Evolutionary conservation across 2,888 invertebrate genomes (phyloP), one percentile per base, ranked within the genome.

Genomic region (Theristus sp.): DNA sequence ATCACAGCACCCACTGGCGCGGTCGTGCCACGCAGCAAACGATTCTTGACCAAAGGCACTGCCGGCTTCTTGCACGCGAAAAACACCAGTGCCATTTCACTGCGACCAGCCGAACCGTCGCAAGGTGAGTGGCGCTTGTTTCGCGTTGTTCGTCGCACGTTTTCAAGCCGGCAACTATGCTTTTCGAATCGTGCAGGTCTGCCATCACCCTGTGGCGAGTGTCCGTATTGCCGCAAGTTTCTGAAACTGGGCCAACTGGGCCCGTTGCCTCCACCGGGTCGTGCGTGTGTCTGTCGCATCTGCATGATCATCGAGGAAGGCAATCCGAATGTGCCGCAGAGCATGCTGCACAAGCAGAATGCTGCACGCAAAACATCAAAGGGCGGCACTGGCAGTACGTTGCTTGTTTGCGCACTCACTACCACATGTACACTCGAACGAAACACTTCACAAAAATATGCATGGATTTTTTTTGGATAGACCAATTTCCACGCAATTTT

Each of bases 181-280:
- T n/a, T n/a, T n/a, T n/a, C n/a, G 38, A 6, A 17, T 38, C 17
- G 13, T 20, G 1, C 54, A 54, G 57, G 25, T 10, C 31, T 60
- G 28, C 55, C 55, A 29, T 26, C 24, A 2, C 56, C 60, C 1
- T 60, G 60, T 29, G 60, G 31, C 56, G 60, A 60, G 26, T 60
- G 60, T 27, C 60, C 60, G 30, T 54, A 60, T 54, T 60, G 60
- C 47, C 55, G 60, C 24, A 22, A 29, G 27, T 59, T 59, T 29
- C 53, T 31, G 31, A 49, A 24, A 3, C 27, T 53, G 25, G 53
- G 31, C 27, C 22, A 53, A 26, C 38, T 1, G 10, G 22, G 29
- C 3, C 31, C 2, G 22, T 26, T 59, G 29, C 49, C 59, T 28
- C 13, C 49, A 29, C 25, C 52, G 27, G 59, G 59, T 24, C 47